phyloP scores from a whole-genome alignment of 2,113 vertebrate species.

The Glaucomys volans region DNA sequence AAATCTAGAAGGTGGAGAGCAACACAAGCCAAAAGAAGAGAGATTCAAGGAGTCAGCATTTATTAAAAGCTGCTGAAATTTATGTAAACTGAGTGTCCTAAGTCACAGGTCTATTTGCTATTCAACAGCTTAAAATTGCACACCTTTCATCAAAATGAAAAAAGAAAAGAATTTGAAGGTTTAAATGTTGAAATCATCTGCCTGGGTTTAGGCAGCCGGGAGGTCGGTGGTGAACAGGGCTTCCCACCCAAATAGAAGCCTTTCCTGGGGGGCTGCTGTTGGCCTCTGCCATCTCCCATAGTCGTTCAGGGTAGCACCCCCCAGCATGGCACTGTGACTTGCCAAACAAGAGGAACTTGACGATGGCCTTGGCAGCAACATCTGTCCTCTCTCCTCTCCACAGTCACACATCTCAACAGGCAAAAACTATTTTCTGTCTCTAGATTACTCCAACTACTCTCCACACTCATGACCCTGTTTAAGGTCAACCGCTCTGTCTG shows the following conservation, averaged over 20 bases:
- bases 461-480: not conserved
- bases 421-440: not conserved
- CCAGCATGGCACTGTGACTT: too few relatives aligned
- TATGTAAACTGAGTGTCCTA: conserved; percentile 30
- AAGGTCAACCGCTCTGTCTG: not conserved
- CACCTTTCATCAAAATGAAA: conserved; percentile 28
- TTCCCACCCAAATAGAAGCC: not conserved
- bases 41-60: not conserved
- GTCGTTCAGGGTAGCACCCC: not conserved
- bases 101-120: conserved; percentile 25
- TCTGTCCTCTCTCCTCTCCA: not conserved
- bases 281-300: not conserved
- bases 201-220: not conserved
- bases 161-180: conserved; percentile 3
- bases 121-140: conserved; percentile 42
- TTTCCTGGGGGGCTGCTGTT: not conserved
- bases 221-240: not conserved
- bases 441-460: not conserved
- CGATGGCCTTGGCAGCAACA: not conserved
- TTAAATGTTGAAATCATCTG: conserved; percentile 24
- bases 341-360: not conserved
- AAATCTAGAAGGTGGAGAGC: not conserved
- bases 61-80: conserved; percentile 29
- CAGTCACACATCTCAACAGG: not conserved
- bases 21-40: not conserved